Evolutionary conservation across 2,113 vertebrate genomes (phyloP), one percentile per base, ranked within the genome.

Genomic region (Equus przewalskii): DNA sequence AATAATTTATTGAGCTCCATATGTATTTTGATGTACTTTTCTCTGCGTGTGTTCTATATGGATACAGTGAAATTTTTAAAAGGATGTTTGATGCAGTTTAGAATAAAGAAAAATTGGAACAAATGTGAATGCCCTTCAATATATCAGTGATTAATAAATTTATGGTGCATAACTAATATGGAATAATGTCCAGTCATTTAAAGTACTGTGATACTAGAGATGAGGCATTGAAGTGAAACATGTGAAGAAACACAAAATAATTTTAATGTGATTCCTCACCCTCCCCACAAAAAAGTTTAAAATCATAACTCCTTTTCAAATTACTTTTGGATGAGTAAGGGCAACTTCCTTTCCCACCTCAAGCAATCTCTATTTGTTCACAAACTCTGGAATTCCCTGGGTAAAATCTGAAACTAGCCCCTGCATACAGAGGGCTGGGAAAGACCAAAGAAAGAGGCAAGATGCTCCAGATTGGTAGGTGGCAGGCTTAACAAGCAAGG

Each of bases 91-190:
- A 75, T 69, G 28, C 15, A 62, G 16, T 87, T 86, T 44, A 92
- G 46, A 88, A 91, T 65, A 79, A 86, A 87, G 60, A 80, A 91
- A 89, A 83, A 89, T 6, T 60, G n/a, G 46, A 95, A 95, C 36
- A 89, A 78, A 89, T 88, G 13, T 62, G 96, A 94, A 76, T 36
- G 4, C 4, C 60, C 10, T 89, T 79, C 73, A 49, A 10, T 95
- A 69, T 36, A n/a, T 69, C 64, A 72, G 67, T 86, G 24, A 80
- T 75, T 26, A 86, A 70, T 84, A 73, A 33, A 76, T 91, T 54
- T 44, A 90, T 75, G 36, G 44, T 26, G n/a, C 64, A 72, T n/a
- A 89, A 54, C 28, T 88, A 81, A 93, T 72, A n/a, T 3, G 41
- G 30, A 91, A 91, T 60, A 67, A 76, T 65, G 89, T 11, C n/a